Percentiles rank a stretch among this genome's conserved stretches.
Evolutionary conservation across 2,113 vertebrate genomes (phyloP).

Genomic region (Prochilodus magdalenae): DNA sequence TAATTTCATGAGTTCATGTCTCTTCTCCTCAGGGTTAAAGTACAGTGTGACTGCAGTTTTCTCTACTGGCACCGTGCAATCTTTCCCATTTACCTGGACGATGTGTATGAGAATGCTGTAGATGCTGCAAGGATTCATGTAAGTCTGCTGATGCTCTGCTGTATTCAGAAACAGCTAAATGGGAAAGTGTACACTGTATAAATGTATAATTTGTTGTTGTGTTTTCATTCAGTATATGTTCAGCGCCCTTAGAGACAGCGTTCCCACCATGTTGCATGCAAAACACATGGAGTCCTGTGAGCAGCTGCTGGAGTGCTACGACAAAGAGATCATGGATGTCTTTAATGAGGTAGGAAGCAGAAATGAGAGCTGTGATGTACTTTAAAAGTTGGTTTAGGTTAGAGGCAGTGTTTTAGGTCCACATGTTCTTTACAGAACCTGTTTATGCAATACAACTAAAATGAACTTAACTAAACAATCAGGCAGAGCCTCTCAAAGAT

Average conservation of each 20-base stretch:
- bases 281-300: constrained; percentile 91
- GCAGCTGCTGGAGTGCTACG: constrained; percentile 89
- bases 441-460: background rate
- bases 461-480: background rate
- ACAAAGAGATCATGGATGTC: constrained; percentile 94
- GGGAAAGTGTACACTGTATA: background rate
- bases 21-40: constrained; percentile 81
- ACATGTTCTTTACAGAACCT: background rate
- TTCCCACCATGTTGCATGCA: constrained; percentile 90
- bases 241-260: constrained; percentile 92
- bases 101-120: constrained; percentile 94
- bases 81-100: constrained; percentile 98
- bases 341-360: constrained; percentile 85
- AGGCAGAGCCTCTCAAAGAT: background rate
- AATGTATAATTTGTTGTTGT: background rate
- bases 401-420: background rate
- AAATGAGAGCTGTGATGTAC: background rate
- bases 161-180: too few species aligned
- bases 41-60: constrained; percentile 95
- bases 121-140: constrained; percentile 95
- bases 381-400: background rate
- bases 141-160: constrained; percentile 58
- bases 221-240: constrained; percentile 90
- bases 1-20: background rate
- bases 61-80: constrained; percentile 97